Conservation (phyloP, 1,140 invertebrate species). For the Drosophila pseudoobscura region DNA sequence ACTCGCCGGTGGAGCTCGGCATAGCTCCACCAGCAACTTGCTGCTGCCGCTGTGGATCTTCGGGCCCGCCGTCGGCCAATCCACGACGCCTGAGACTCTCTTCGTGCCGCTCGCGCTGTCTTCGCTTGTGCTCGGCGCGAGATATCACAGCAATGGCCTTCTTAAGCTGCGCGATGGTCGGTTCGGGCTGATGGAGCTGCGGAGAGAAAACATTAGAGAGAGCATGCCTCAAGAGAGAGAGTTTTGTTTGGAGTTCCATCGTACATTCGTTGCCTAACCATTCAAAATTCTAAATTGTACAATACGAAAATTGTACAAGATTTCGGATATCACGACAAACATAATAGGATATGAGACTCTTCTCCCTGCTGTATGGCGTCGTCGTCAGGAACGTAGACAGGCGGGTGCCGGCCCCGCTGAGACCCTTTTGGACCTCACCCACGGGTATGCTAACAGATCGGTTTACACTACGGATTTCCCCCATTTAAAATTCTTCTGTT, state of each 20-base stretch:
- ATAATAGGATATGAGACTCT: conserved; percentile 9
- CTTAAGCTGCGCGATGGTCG: conserved; percentile 74
- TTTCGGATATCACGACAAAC: conserved; percentile 6
- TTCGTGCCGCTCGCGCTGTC: conserved; percentile 56
- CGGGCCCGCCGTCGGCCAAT: conserved; percentile 29
- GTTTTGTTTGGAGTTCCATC: neutral
- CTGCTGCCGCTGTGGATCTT: conserved; percentile 39
- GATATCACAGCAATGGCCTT: conserved; percentile 70
- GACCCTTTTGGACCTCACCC: conserved; percentile 17
- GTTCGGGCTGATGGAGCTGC: conserved; percentile 67
- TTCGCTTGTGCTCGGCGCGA: conserved; percentile 64
- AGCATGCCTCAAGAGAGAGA: neutral
- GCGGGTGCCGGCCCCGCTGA: neutral
- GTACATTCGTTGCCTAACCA: conserved; percentile 1
- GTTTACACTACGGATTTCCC: neutral
- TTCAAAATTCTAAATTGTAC: conserved; percentile 14
- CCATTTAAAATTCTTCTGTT: neutral
- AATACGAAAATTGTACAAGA: too few relatives aligned
- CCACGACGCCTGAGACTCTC: conserved; percentile 51
- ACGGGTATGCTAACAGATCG: conserved; percentile 8
- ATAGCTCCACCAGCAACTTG: conserved; percentile 51
- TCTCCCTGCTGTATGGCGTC: conserved; percentile 7
- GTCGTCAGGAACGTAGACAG: conserved; percentile 2
- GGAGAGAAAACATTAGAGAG: conserved; percentile 11
- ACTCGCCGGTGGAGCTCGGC: conserved; percentile 67